Evolutionary conservation across 2,797 vertebrate genomes (phyloP).

Genomic region (Thaleichthys pacificus): DNA sequence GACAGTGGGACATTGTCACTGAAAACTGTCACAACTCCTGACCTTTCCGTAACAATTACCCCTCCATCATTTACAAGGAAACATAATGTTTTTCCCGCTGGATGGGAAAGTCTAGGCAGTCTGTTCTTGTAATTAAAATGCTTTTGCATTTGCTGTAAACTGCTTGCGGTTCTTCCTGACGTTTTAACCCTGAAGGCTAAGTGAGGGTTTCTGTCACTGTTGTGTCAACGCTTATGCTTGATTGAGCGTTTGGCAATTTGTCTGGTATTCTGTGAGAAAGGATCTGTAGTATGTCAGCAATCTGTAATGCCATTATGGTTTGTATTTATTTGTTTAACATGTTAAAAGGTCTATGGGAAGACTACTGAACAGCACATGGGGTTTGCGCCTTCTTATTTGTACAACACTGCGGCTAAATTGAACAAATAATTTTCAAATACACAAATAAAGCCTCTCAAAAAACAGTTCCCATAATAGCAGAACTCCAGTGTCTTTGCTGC

Average conservation of each 20-base stretch:
- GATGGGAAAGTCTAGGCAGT: neutral
- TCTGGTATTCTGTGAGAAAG: neutral
- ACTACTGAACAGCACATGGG: slow-evolving; percentile 2
- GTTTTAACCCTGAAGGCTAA: neutral
- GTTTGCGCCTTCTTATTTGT: slow-evolving; percentile 54
- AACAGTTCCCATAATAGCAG: slow-evolving; percentile 51
- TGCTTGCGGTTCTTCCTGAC: neutral
- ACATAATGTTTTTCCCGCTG: no score
- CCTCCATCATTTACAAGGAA: neutral
- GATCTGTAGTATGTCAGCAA: neutral
- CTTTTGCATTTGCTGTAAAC: neutral
- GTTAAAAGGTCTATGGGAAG: neutral
- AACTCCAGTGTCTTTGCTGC: slow-evolving; percentile 14
- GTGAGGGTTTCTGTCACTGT: neutral
- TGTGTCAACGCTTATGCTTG: neutral
- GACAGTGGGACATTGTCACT: neutral
- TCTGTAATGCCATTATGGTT: slow-evolving; percentile 1
- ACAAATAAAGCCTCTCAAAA: slow-evolving; percentile 49
- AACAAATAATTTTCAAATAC: slow-evolving; percentile 58
- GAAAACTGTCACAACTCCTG: neutral
- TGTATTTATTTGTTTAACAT: neutral
- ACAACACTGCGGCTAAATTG: slow-evolving; percentile 47
- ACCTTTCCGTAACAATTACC: neutral
- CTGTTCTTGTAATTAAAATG: neutral
- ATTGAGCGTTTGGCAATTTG: neutral